Evolutionary conservation across 1,140 invertebrate species (phyloP), one percentile per base, ranked within the genome.

Genomic region (Heliothis virescens): DNA sequence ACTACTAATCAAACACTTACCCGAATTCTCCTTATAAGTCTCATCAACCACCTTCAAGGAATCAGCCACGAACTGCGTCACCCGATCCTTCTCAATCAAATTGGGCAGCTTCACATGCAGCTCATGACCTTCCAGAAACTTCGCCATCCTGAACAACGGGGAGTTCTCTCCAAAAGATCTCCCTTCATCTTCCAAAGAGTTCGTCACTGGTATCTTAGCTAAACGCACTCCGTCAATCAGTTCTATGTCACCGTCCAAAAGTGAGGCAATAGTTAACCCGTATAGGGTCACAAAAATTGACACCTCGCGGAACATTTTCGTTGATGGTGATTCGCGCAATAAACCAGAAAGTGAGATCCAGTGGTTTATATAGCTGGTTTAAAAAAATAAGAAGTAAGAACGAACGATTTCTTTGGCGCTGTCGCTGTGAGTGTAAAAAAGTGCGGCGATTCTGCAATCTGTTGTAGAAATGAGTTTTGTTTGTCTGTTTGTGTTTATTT

Each of bases 61-160:
- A 47, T 95, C 92, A 0, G 91, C 83, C 3, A 95, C 85, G 0
- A 95, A 85, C 57, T 90, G 88, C 65, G 90, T 91, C 9, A 95
- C 82, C 57, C 94, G 92, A 11, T 94, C 94, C 83, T 94, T 95
- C 63, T 94, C 94, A 4, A 96, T 94, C 59, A 98, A 90, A 86
- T 96, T 97, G 0, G 96, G 96, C 60, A 98, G 89, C 80, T 96
- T 97, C 4, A 97, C 96, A 82, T 96, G 95, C 1, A 98, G 86
- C 83, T 98, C 97, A 83, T 97, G 96, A 10, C 94, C 96, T 80
- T 96, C 95, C 1, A 97, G 86, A 83, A 97, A 97, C 73, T 95
- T 95, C 16, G 97, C 93, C 55, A 97, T 87, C 1, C 95, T 94
- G 1, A 94, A 96, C 34, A 97, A 80, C 0, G 95, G 83, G 1